Evolutionary conservation across 2,888 invertebrate genomes (phyloP), one percentile per base, ranked within the genome.

Genomic region (Dorcus hopei): DNA sequence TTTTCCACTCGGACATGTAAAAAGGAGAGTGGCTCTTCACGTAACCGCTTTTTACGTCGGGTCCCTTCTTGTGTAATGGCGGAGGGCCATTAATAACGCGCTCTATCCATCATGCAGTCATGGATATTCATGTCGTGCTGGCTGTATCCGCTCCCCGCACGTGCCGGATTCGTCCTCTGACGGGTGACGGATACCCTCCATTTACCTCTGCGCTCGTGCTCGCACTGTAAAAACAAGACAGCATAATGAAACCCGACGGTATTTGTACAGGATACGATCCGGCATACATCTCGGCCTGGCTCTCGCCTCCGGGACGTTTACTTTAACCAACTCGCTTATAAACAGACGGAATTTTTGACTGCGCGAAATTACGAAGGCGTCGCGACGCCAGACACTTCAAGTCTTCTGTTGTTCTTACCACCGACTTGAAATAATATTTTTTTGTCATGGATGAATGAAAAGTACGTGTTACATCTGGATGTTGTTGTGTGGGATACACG

Each of bases 221-320:
- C 53, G 51, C 48, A 49, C 57, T 58, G 42, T 49, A 64, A 64
- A 62, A 64, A 64, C 58, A 57, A 60, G 61, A 59, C 61, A 54
- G 61, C 57, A 59, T 64, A 64, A 64, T 64, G 64, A 64, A 64
- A 64, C 61, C 61, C 53, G 62, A 52, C 54, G 59, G 64, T 62
- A 61, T 64, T 62, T 62, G 60, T 61, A 58, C 54, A 57, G 62
- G 54, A 64, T 58, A 58, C 57, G 51, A 52, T 59, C 59, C 54
- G 58, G 58, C 61, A 52, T 50, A 58, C 52, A 49, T 58, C 54
- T 23, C 61, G 60, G 54, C 43, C 38, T 16, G 11, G 16, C 47
- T 19, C 19, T 19, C 47, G 45, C 54, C 54, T 47, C 47, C 45
- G 47, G 54, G 54, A 16, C 38, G 47, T 47, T 45, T 47, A 54